Percentiles rank a stretch among this genome's conserved stretches.
These are phyloP conservation scores for Axis porcinus DNA, from an alignment of 2,113 vertebrate species.

Conservation along the genomic window DNA sequence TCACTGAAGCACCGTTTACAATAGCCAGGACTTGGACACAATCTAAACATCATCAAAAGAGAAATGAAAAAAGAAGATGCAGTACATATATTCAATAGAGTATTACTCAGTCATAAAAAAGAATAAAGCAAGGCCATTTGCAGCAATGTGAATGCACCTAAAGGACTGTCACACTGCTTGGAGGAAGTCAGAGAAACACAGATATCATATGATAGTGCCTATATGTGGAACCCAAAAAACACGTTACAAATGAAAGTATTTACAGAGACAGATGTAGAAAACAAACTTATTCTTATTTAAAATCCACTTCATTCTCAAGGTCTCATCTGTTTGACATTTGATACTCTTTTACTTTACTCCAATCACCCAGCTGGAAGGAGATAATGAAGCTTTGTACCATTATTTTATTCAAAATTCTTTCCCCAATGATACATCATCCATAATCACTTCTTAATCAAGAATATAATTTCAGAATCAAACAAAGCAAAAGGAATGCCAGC, in stretches of 20 bases:
- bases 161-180: neutral
- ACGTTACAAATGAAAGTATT: neutral
- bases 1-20: neutral
- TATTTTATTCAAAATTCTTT: neutral
- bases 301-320: neutral
- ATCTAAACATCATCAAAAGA: neutral
- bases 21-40: neutral
- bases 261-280: neutral
- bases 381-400: neutral
- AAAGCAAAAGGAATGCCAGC: neutral
- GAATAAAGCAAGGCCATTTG: neutral
- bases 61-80: neutral
- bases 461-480: neutral
- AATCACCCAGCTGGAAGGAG: neutral
- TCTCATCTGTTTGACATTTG: neutral
- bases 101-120: neutral
- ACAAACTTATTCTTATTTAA: neutral
- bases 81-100: neutral
- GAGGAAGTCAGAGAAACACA: neutral
- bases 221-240: neutral
- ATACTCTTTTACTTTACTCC: neutral
- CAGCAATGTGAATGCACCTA: neutral
- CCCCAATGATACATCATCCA: neutral
- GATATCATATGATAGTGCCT: neutral
- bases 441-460: neutral